These are phyloP conservation scores for Chlamydotis undulata DNA, from an alignment of 2,113 vertebrate genomes.

Conservation along the genomic window DNA sequence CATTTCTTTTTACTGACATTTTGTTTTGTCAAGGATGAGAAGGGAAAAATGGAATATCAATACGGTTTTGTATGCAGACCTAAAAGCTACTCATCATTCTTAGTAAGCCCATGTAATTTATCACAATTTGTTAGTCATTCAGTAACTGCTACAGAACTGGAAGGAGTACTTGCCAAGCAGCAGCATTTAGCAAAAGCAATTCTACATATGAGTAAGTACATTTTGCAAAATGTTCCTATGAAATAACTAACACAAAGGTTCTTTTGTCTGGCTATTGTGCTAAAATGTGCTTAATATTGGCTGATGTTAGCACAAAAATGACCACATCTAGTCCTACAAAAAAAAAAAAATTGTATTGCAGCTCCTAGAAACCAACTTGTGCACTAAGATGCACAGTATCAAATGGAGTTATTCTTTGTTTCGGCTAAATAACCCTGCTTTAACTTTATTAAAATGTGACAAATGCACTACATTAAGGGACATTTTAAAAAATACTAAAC, in stretches of 20 bases:
- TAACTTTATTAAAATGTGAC: too few relatives aligned
- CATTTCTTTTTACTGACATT: neutral
- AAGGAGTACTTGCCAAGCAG: neutral
- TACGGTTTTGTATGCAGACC: neutral
- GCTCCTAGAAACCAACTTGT: slow-evolving; percentile 69
- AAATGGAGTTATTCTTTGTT: neutral
- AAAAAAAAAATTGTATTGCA: neutral
- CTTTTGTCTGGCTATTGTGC: neutral
- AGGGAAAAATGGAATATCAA: neutral
- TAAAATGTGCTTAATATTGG: neutral
- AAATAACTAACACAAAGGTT: neutral
- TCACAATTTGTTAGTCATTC: neutral
- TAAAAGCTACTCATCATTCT: neutral
- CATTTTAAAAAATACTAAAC: too few relatives aligned
- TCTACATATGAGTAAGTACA: neutral
- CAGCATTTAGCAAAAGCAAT: neutral
- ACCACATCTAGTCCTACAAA: neutral
- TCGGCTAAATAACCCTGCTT: neutral
- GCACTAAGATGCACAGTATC: neutral
- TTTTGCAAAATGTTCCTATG: neutral
- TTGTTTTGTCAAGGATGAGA: neutral
- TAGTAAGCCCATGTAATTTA: neutral
- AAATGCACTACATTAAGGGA: too few relatives aligned
- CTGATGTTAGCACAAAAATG: neutral
- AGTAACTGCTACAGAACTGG: neutral